Conservation (phyloP, 2,888 invertebrate species). For the Xylocampa areola region DNA sequence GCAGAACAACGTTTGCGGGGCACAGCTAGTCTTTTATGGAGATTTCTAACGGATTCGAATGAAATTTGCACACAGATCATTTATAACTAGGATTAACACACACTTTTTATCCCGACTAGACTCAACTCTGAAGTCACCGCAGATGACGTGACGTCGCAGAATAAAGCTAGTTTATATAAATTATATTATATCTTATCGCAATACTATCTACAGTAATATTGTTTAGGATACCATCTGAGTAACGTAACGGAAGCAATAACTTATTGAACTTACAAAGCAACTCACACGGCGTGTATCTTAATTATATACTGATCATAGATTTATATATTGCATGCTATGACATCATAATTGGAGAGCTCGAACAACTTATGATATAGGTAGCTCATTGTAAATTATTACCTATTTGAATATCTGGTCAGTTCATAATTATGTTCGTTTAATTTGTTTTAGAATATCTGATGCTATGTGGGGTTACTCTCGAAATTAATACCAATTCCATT, state of each 20-base stretch:
- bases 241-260: slow-evolving; percentile 54
- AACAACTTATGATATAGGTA: background rate
- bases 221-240: slow-evolving; percentile 44
- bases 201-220: slow-evolving; percentile 46
- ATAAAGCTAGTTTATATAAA: background rate
- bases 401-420: background rate
- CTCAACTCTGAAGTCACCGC: no score
- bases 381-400: background rate
- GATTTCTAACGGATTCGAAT: no score
- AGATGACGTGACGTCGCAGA: no score
- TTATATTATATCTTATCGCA: slow-evolving; percentile 41
- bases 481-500: no score
- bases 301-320: slow-evolving; percentile 57
- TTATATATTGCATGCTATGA: slow-evolving; percentile 42
- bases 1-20: no score
- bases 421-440: no score
- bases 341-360: slow-evolving; percentile 48
- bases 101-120: no score
- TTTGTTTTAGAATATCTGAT: no score
- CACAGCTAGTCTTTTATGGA: no score
- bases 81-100: no score
- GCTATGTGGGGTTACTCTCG: no score
- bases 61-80: no score
- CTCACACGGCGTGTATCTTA: slow-evolving; percentile 53
- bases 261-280: slow-evolving; percentile 49